phyloP scores from a whole-genome alignment of 2,113 vertebrate genomes.

The Entomyzon cyanotis region DNA sequence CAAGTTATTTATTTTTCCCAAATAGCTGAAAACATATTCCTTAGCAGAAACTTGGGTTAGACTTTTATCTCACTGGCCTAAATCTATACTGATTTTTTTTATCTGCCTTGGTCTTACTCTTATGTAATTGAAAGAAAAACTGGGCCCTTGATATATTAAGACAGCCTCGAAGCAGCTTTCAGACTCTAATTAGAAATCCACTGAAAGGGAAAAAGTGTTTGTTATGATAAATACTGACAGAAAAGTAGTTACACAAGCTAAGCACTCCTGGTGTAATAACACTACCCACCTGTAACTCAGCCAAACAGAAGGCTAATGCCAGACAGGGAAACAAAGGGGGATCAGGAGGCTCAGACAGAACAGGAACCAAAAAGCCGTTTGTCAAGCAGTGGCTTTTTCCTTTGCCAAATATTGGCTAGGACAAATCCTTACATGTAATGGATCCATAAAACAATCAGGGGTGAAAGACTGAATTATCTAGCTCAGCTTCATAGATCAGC shows the following conservation, averaged over 20 bases:
- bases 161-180: background rate
- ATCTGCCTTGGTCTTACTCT: background rate
- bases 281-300: background rate
- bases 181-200: background rate
- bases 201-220: background rate
- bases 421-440: background rate
- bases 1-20: background rate
- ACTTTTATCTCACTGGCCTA: background rate
- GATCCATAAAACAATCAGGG: background rate
- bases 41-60: background rate
- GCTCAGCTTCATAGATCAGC: background rate
- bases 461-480: background rate
- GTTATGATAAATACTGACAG: constrained; percentile 37
- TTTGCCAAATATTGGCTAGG: background rate
- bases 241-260: constrained; percentile 17
- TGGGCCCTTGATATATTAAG: background rate
- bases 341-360: background rate
- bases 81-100: background rate
- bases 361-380: background rate
- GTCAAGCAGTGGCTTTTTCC: background rate
- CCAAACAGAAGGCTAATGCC: constrained; percentile 5
- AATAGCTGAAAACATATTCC: background rate
- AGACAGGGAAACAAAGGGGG: background rate
- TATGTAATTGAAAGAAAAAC: background rate
- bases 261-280: background rate